phyloP scores from a whole-genome alignment of 2,888 invertebrate species.

The Sylvicola cinctus region DNA sequence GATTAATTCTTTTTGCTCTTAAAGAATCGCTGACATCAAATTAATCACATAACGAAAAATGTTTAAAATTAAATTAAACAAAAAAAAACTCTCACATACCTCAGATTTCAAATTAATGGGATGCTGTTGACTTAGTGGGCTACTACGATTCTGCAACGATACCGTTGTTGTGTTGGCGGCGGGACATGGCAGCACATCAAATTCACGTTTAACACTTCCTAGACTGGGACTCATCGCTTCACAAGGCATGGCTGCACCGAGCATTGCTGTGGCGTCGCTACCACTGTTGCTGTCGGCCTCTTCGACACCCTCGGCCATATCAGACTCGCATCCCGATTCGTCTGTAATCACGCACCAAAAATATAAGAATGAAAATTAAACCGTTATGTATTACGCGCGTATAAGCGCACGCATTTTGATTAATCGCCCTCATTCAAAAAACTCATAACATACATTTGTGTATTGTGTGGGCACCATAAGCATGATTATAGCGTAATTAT shows the following conservation, averaged over 20 bases:
- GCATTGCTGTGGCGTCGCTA: constrained; percentile 17
- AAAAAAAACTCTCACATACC: too few relatives aligned
- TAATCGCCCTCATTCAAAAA: too few relatives aligned
- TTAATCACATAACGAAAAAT: too few relatives aligned
- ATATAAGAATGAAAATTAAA: too few relatives aligned
- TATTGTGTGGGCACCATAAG: too few relatives aligned
- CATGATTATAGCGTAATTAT: neutral
- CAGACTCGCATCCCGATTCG: constrained; percentile 44
- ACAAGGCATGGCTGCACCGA: constrained; percentile 25
- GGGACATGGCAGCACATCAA: constrained; percentile 13
- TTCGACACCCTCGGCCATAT: constrained; percentile 54
- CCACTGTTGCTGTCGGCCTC: constrained; percentile 22
- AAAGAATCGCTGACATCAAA: too few relatives aligned
- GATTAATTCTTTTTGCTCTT: too few relatives aligned
- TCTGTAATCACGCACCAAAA: constrained; percentile 32
- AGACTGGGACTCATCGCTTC: constrained; percentile 23
- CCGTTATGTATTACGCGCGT: too few relatives aligned
- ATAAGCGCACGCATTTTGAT: too few relatives aligned
- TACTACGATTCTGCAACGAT: neutral
- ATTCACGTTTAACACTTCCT: constrained; percentile 21
- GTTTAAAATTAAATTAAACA: too few relatives aligned
- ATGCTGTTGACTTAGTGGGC: constrained; percentile 10
- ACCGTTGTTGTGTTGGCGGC: constrained; percentile 1
- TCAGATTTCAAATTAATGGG: constrained; percentile 14
- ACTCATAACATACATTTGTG: too few relatives aligned